Evolutionary conservation across 2,888 invertebrate genomes (phyloP).

Genomic region (Amblyjoppa fuscipennis): DNA sequence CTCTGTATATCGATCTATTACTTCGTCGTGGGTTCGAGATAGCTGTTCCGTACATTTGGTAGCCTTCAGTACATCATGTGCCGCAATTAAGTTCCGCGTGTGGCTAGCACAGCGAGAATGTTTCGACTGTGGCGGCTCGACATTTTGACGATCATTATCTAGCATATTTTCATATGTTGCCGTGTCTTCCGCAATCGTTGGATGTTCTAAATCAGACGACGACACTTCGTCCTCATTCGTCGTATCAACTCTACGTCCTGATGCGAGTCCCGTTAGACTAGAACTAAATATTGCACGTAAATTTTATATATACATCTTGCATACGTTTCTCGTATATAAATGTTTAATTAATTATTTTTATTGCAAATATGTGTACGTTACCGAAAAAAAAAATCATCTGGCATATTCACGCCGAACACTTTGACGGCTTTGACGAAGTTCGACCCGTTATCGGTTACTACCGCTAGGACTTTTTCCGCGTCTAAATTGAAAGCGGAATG

Average conservation of each 20-base stretch:
- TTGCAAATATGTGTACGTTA: not conserved
- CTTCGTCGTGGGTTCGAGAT: not conserved
- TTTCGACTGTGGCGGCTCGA: slow-evolving; percentile 3
- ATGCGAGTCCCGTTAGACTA: not conserved
- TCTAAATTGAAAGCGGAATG: no score
- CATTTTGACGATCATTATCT: not conserved
- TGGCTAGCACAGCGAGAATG: slow-evolving; percentile 31
- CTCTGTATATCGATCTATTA: not conserved
- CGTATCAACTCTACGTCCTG: not conserved
- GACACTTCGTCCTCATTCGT: not conserved
- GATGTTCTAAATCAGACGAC: slow-evolving; percentile 1
- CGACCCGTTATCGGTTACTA: not conserved
- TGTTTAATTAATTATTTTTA: not conserved
- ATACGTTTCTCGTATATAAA: not conserved
- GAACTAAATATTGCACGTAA: not conserved
- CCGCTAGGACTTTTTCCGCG: no score
- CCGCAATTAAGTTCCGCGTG: slow-evolving; percentile 15
- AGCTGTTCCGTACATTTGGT: not conserved
- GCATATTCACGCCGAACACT: slow-evolving; percentile 14
- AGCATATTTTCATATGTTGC: not conserved
- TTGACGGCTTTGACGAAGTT: not conserved
- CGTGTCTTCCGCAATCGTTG: not conserved
- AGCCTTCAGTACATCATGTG: not conserved
- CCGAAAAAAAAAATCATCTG: not conserved
- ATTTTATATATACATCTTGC: not conserved